Evolutionary conservation across 2,113 vertebrate species (phyloP), one percentile per base, ranked within the genome.

Genomic region (Brachypodius melanocephalos): DNA sequence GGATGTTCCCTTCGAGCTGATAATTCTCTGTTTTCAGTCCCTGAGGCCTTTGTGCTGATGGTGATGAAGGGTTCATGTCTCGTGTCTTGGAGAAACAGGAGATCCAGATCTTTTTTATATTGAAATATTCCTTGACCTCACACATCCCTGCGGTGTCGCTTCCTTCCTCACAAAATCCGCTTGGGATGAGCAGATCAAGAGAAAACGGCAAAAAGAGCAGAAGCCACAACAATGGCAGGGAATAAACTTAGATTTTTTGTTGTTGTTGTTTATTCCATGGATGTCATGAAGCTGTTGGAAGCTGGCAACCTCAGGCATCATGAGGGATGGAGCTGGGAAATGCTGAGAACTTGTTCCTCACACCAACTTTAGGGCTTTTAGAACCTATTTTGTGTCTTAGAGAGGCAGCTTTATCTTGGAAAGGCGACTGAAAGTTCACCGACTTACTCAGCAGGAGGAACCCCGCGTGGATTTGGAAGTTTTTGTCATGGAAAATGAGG

Each of bases 251-350:
- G 15, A 46, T 38, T 32, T 88, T 67, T 11, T 42, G 12, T 42
- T 42, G 14, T 42, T 46, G 22, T 48, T 48, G 9, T 29, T 74
- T 13, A 13, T 76, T 51, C 17, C 14, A 4, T 18, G 57, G 65
- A 36, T 34, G 32, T 2, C 25, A 46, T 3, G 42, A 45, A 66
- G 26, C 4, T 66, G 14, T 19, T 79, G 29, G 54, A 85, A 63
- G 3, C 1, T 0, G 0, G 0, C 24, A 59, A 18, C 16, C 42
- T 31, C 10, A 28, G 6, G 13, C 22, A 1, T 38, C 15, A 15
- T 13, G 19, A 80, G 5, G 16, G 5, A 10, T 59, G 36, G 42
- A 77, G 29, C 7, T 69, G n/a, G 29, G 9, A 46, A 66, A 45
- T 49, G 8, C 9, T 55, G 34, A 45, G 31, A 62, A 49, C 8